These are phyloP conservation scores for Drosophila subsilvestris DNA, from an alignment of 2,888 invertebrate genomes.

Conservation along the genomic window DNA sequence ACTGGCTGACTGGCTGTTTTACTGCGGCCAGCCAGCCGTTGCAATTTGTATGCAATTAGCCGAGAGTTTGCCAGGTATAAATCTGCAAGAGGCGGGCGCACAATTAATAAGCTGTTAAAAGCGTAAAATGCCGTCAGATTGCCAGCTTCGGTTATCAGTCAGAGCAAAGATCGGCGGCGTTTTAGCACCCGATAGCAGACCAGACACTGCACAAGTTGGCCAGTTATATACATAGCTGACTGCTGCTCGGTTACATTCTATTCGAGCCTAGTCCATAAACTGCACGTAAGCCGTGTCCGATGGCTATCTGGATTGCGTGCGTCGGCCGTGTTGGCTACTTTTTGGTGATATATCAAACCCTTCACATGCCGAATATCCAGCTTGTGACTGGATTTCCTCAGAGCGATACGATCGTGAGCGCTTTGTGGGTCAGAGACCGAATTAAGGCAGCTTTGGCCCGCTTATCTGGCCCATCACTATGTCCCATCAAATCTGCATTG, in stretches of 20 bases:
- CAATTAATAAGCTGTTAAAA: constrained; percentile 60
- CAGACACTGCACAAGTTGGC: constrained; percentile 6
- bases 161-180: constrained; percentile 38
- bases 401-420: constrained; percentile 43
- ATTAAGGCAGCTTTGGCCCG: constrained; percentile 42
- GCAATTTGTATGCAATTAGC: constrained; percentile 71
- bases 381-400: constrained; percentile 38
- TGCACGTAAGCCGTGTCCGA: constrained; percentile 69
- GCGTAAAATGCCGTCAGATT: constrained; percentile 38
- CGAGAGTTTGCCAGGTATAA: constrained; percentile 45
- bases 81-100: constrained; percentile 58
- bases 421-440: constrained; percentile 57
- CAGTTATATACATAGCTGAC: constrained; percentile 14
- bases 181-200: constrained; percentile 11
- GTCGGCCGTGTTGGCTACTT: neutral
- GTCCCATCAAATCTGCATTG: constrained; percentile 43
- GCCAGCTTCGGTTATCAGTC: constrained; percentile 56
- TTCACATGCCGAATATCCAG: constrained; percentile 45
- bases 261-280: constrained; percentile 57
- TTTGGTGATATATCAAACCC: constrained; percentile 63
- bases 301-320: constrained; percentile 63
- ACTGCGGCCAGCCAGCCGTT: constrained; percentile 20
- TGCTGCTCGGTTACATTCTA: constrained; percentile 59
- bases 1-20: constrained; percentile 34
- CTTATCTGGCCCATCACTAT: constrained; percentile 41